Conservation (phyloP, 1,140 invertebrate genomes). For the Schmidtea mediterranea region DNA sequence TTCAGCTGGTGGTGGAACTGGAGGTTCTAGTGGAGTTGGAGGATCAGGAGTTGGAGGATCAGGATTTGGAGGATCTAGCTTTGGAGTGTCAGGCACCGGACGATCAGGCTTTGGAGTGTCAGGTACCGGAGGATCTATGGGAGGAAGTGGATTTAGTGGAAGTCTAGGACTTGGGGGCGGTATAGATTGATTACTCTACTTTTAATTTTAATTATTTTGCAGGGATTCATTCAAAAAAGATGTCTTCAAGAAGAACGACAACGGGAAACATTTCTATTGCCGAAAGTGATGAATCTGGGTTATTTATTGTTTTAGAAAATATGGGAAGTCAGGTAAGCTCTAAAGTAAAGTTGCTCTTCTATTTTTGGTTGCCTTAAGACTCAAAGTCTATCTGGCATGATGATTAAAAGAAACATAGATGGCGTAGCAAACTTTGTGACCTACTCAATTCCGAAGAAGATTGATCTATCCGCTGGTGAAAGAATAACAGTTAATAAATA, state of each 20-base stretch:
- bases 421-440: background rate
- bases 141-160: too few species aligned
- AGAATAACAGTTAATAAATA: background rate
- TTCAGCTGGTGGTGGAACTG: too few species aligned
- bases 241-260: conserved; percentile 30
- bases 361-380: too few species aligned
- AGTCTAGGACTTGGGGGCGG: too few species aligned
- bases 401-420: background rate
- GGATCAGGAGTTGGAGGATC: too few species aligned
- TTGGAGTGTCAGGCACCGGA: too few species aligned
- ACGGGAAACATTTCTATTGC: conserved; percentile 28
- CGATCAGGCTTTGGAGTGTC: too few species aligned
- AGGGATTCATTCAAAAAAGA: conserved; percentile 14
- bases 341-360: too few species aligned
- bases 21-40: too few species aligned
- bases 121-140: too few species aligned
- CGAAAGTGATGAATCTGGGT: conserved; percentile 29
- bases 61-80: too few species aligned
- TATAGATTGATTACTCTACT: too few species aligned
- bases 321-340: conserved; percentile 10
- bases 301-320: conserved; percentile 30
- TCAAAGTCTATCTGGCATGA: background rate
- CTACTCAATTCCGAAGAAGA: background rate
- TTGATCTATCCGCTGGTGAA: background rate
- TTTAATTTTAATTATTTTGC: background rate